phyloP scores from a whole-genome alignment of 2,797 vertebrate genomes.

The Semotilus atromaculatus region DNA sequence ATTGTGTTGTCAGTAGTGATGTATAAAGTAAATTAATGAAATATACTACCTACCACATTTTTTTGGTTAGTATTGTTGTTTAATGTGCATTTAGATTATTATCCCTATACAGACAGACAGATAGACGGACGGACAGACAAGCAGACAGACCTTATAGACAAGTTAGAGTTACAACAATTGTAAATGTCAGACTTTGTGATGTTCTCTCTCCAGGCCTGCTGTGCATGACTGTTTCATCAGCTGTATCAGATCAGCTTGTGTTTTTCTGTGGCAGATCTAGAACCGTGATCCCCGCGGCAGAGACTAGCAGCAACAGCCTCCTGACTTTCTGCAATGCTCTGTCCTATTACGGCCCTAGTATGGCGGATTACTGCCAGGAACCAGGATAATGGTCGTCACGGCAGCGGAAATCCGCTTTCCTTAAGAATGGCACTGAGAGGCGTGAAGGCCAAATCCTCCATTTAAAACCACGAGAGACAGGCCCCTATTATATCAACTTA shows the following conservation, averaged over 20 bases:
- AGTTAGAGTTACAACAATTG: constrained; percentile 25
- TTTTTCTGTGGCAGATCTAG: constrained; percentile 37
- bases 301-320: constrained; percentile 53
- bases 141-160: not conserved
- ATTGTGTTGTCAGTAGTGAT: not conserved
- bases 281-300: constrained; percentile 33
- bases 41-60: not conserved
- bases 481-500: constrained; percentile 74
- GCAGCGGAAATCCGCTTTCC: constrained; percentile 82
- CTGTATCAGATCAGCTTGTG: constrained; percentile 43
- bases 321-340: constrained; percentile 64
- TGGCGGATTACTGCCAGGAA: constrained; percentile 80
- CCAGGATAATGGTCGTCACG: constrained; percentile 82
- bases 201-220: constrained; percentile 8
- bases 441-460: constrained; percentile 81
- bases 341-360: constrained; percentile 78
- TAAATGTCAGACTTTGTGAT: not conserved
- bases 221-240: constrained; percentile 31
- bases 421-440: constrained; percentile 75
- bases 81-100: not conserved
- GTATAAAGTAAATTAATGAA: not conserved
- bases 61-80: not conserved
- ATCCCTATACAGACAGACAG: not conserved
- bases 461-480: constrained; percentile 75
- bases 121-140: not conserved